These are phyloP conservation scores for Patella depressa DNA, from an alignment of 2,888 invertebrate species.

Conservation along the genomic window DNA sequence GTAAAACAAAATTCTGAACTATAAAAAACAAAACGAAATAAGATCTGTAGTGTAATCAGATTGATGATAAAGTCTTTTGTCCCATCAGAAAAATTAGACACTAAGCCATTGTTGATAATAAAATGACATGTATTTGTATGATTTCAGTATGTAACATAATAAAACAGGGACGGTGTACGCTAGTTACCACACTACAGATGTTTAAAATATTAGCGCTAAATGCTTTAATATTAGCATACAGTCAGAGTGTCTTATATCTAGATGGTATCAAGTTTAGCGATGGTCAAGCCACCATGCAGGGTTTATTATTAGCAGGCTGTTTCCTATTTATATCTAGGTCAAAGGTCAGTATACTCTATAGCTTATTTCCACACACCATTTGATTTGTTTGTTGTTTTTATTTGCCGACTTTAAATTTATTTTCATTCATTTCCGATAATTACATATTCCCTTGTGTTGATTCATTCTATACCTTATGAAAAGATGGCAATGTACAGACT, in stretches of 20 bases:
- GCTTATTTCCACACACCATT: not conserved
- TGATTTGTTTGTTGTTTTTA: not conserved
- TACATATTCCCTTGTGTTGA: no score
- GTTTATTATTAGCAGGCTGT: slow-evolving; percentile 93
- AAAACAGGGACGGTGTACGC: slow-evolving; percentile 98
- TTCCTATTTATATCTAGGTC: slow-evolving; percentile 98
- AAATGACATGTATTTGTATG: not conserved
- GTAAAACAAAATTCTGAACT: no score
- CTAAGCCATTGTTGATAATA: no score
- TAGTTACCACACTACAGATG: slow-evolving; percentile 99
- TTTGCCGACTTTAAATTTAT: no score
- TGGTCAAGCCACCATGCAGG: slow-evolving; percentile 97
- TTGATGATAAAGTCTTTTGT: no score
- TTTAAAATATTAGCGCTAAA: slow-evolving; percentile 99
- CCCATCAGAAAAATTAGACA: no score
- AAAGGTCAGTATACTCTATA: slow-evolving; percentile 78
- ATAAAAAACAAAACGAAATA: no score
- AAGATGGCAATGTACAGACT: no score
- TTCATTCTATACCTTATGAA: no score
- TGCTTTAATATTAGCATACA: slow-evolving; percentile 96
- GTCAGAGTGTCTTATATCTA: slow-evolving; percentile 96
- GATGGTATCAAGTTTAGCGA: slow-evolving; percentile 99
- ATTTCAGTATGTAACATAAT: slow-evolving; percentile 96
- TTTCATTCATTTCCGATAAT: not conserved
- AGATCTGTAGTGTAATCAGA: no score